phyloP scores from a whole-genome alignment of 2,888 invertebrate species.

The Rhagium mordax region DNA sequence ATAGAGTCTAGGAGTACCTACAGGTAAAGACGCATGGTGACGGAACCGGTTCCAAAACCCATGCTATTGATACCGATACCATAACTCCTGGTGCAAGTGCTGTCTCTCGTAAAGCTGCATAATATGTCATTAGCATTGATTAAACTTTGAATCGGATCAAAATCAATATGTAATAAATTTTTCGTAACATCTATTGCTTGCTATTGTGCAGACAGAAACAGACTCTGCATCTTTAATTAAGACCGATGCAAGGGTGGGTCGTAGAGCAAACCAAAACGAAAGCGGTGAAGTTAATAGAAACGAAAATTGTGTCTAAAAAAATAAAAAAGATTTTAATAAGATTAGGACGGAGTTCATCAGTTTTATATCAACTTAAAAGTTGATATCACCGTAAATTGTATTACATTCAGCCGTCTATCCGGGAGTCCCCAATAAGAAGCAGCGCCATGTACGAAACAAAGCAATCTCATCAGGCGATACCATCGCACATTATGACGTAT shows the following conservation, averaged over 20 bases:
- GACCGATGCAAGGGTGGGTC: not conserved
- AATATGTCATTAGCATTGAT: too few relatives aligned
- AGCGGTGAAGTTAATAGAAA: not conserved
- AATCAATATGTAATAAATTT: too few relatives aligned
- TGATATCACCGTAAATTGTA: constrained; percentile 63
- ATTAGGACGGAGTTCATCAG: constrained; percentile 28
- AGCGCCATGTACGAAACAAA: constrained; percentile 66
- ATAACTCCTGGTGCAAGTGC: too few relatives aligned
- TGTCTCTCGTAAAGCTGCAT: too few relatives aligned
- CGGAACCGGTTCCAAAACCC: too few relatives aligned
- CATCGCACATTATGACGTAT: constrained; percentile 72
- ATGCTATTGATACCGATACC: too few relatives aligned
- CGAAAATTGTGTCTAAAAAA: constrained; percentile 5
- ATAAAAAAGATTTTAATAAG: constrained; percentile 26
- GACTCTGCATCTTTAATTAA: too few relatives aligned
- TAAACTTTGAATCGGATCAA: too few relatives aligned
- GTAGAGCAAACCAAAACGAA: not conserved
- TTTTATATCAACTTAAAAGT: constrained; percentile 30
- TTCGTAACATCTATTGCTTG: too few relatives aligned
- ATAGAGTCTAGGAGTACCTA: too few relatives aligned
- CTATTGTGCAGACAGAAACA: too few relatives aligned
- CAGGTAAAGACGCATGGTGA: too few relatives aligned
- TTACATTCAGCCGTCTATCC: constrained; percentile 67
- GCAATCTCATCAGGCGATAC: constrained; percentile 71
- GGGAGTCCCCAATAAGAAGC: constrained; percentile 49